Evolutionary conservation across 2,888 invertebrate genomes (phyloP).

Genomic region (Pollenia griseotomentosa): DNA sequence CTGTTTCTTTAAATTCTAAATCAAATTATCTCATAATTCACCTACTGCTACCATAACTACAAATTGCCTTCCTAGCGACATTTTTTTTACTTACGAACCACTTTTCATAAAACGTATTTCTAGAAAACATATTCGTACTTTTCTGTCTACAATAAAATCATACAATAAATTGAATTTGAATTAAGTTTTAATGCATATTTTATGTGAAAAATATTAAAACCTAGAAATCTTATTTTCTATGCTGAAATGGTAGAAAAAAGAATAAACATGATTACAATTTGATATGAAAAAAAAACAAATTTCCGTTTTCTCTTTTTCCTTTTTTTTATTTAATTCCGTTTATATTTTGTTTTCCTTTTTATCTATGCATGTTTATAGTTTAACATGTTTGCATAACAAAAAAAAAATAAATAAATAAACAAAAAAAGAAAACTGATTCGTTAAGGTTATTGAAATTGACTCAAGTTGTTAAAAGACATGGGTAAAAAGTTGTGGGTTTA

Average conservation of each 20-base stretch:
- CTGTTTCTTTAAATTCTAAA: no score
- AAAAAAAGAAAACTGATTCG: not conserved
- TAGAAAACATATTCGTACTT: not conserved
- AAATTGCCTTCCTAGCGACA: no score
- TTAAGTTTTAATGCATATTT: conserved; percentile 21
- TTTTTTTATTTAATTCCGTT: not conserved
- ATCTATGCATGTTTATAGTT: not conserved
- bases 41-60: no score
- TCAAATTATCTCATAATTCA: no score
- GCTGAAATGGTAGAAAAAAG: not conserved
- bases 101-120: not conserved
- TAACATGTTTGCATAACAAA: not conserved
- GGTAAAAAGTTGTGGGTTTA: conserved; percentile 33
- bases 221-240: not conserved
- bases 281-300: not conserved
- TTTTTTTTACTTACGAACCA: no score
- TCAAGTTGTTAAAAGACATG: conserved; percentile 24
- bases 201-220: not conserved
- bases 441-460: conserved; percentile 40
- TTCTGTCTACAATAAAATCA: not conserved
- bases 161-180: conserved; percentile 17
- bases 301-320: not conserved
- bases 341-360: not conserved
- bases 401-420: not conserved
- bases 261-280: conserved; percentile 24